Conservation (phyloP, 2,888 invertebrate genomes). For the Crioceris asparagi region DNA sequence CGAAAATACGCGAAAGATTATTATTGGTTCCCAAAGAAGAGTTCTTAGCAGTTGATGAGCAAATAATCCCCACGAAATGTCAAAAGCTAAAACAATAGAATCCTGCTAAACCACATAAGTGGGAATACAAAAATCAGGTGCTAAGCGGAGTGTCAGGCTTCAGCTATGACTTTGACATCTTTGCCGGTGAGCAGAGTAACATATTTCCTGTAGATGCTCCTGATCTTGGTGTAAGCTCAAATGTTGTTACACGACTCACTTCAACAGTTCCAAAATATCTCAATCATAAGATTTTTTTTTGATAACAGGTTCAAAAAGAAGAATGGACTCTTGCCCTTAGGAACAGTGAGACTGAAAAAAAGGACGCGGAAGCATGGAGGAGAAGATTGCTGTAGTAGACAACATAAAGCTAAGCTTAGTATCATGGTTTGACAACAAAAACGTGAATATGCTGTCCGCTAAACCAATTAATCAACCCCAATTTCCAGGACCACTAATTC, state of each 20-base stretch:
- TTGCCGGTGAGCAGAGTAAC: slow-evolving; percentile 9
- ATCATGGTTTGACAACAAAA: too few relatives aligned
- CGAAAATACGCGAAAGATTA: too few relatives aligned
- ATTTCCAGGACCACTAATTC: too few relatives aligned
- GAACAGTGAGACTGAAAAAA: too few relatives aligned
- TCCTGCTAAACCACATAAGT: slow-evolving; percentile 7
- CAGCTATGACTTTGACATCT: slow-evolving; percentile 10
- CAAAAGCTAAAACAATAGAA: slow-evolving; percentile 9
- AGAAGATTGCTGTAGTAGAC: too few relatives aligned
- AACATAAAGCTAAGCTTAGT: too few relatives aligned
- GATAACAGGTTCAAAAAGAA: slow-evolving; percentile 30
- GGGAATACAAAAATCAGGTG: slow-evolving; percentile 8
- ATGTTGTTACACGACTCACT: slow-evolving; percentile 7
- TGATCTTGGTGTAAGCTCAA: slow-evolving; percentile 8
- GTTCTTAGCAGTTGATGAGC: slow-evolving; percentile 4
- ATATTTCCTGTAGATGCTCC: slow-evolving; percentile 7
- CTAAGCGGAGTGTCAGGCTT: slow-evolving; percentile 11
- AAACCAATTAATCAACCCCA: too few relatives aligned
- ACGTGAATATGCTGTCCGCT: too few relatives aligned
- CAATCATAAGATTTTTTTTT: slow-evolving; percentile 21
- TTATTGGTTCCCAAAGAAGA: slow-evolving; percentile 7
- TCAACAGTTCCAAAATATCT: slow-evolving; percentile 4
- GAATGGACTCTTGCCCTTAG: too few relatives aligned
- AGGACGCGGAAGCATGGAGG: too few relatives aligned
- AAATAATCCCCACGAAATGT: slow-evolving; percentile 9